Conservation (phyloP, 2,888 invertebrate species). For the Brachypalpus laphriformis region DNA sequence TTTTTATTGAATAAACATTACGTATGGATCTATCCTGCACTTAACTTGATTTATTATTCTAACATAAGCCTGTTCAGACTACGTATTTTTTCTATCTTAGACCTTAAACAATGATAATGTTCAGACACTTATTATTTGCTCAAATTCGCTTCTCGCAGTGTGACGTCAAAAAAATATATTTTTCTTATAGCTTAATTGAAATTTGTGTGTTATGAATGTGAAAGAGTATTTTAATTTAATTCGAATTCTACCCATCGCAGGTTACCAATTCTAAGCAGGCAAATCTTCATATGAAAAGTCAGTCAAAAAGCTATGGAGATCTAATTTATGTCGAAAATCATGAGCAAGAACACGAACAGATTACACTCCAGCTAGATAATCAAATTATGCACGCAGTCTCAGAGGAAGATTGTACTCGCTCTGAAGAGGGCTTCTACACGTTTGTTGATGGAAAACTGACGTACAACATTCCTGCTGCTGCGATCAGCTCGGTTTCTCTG, state of each 20-base stretch:
- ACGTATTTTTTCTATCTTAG: no score
- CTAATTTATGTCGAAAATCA: constrained; percentile 83
- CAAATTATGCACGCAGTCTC: constrained; percentile 51
- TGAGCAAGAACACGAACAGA: constrained; percentile 78
- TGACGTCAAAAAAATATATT: no score
- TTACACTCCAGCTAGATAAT: constrained; percentile 58
- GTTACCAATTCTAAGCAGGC: constrained; percentile 68
- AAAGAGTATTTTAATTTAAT: constrained; percentile 42
- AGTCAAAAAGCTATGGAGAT: constrained; percentile 91
- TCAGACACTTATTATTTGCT: background rate
- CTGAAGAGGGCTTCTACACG: constrained; percentile 75
- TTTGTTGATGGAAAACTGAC: constrained; percentile 76
- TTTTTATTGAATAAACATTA: no score
- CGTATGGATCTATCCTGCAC: no score
- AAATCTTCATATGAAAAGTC: constrained; percentile 88
- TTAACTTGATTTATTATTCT: no score
- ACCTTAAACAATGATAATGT: background rate
- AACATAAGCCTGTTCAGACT: no score
- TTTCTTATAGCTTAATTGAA: constrained; percentile 14
- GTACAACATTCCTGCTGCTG: constrained; percentile 73
- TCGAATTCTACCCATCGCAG: constrained; percentile 60
- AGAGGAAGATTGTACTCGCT: constrained; percentile 40
- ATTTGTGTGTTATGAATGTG: constrained; percentile 39
- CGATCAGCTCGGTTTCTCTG: constrained; percentile 53
- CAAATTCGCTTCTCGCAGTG: background rate